phyloP scores from a whole-genome alignment of 2,797 vertebrate species.

The Vespertilio murinus region DNA sequence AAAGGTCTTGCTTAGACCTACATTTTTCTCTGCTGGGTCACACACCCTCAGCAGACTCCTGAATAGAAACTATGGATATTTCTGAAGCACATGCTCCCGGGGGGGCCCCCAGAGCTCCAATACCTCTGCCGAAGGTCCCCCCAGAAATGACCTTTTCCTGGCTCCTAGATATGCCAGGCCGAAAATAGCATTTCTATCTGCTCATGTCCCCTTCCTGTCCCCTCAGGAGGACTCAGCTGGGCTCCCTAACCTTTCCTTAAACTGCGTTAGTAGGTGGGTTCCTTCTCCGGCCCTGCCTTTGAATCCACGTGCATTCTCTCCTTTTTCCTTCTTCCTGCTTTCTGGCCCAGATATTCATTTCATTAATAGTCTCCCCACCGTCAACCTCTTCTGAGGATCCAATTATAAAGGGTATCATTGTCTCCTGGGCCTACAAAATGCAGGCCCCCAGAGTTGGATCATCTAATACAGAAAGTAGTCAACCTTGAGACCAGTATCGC shows the following conservation, averaged over 20 bases:
- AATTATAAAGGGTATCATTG: not conserved
- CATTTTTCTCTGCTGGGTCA: not conserved
- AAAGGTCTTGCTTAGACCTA: not conserved
- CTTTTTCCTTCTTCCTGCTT: not conserved
- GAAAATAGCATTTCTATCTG: not conserved
- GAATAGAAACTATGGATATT: not conserved
- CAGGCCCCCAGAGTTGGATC: not conserved
- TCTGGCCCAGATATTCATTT: slow-evolving; percentile 4
- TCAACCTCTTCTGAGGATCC: not conserved
- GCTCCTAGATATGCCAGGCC: not conserved
- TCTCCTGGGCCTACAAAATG: not conserved
- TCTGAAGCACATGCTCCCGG: fast-evolving
- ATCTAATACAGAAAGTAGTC: not conserved
- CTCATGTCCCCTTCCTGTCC: not conserved
- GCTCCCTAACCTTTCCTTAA: not conserved
- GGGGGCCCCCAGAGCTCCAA: not conserved
- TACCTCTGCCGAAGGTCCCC: not conserved
- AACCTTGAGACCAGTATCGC: not conserved
- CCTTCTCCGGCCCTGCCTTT: not conserved
- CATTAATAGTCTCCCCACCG: not conserved
- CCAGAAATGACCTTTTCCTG: not conserved
- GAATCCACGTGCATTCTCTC: not conserved
- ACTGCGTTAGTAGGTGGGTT: not conserved
- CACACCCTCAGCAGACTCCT: not conserved
- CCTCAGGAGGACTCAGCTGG: not conserved